phyloP scores from a whole-genome alignment of 1,140 invertebrate genomes.

The Eueides isabella region DNA sequence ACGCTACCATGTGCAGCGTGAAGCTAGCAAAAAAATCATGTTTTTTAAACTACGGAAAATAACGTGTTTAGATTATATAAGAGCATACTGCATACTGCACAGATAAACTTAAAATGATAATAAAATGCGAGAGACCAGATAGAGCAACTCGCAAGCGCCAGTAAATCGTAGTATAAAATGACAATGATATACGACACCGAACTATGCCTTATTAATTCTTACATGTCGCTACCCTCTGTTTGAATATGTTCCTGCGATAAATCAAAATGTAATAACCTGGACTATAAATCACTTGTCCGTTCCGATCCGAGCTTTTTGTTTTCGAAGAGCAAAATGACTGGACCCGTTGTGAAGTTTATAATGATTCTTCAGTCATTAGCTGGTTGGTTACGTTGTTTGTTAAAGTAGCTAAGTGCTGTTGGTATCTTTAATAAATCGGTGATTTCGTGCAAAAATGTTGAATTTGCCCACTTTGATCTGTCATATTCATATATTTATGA shows the following conservation, averaged over 20 bases:
- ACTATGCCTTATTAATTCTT: slow-evolving; percentile 36
- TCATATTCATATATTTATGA: too few species aligned
- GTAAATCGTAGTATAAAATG: slow-evolving; percentile 11
- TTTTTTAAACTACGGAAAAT: too few species aligned
- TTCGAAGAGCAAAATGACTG: not conserved
- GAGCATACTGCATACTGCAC: not conserved
- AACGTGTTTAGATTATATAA: too few species aligned
- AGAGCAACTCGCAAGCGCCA: not conserved
- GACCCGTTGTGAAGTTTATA: not conserved
- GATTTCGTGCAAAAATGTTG: too few species aligned
- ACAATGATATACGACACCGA: slow-evolving; percentile 29
- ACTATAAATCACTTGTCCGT: slow-evolving; percentile 40
- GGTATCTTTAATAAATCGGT: too few species aligned
- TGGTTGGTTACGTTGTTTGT: not conserved
- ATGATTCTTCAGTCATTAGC: not conserved
- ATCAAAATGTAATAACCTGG: slow-evolving; percentile 57
- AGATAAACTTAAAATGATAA: not conserved
- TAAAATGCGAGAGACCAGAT: not conserved
- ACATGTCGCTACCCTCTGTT: slow-evolving; percentile 35
- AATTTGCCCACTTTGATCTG: too few species aligned
- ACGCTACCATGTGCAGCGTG: too few species aligned
- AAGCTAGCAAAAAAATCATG: too few species aligned
- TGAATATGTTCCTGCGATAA: slow-evolving; percentile 45
- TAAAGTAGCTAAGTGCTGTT: too few species aligned
- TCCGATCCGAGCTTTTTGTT: slow-evolving; percentile 6